Conservation (phyloP, 1,140 invertebrate genomes). For the Sycophila sp. region DNA sequence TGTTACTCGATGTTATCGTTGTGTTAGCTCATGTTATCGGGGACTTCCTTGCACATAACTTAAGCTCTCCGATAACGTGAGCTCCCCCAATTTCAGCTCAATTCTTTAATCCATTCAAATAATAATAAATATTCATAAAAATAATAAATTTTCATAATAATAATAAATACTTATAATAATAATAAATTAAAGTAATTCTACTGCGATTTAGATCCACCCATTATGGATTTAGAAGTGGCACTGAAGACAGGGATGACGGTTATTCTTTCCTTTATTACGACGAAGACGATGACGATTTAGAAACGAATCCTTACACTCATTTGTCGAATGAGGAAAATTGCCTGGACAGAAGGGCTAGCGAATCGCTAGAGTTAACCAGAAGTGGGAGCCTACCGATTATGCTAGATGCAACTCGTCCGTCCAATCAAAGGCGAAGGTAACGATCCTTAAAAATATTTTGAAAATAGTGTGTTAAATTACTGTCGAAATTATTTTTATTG, state of each 20-base stretch:
- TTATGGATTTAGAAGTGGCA: conserved; percentile 45
- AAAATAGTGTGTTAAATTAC: background rate
- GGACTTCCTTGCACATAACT: too few species aligned
- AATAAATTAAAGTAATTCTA: too few species aligned
- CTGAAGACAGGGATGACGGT: conserved; percentile 36
- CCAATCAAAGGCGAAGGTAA: background rate
- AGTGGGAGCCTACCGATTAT: conserved; percentile 8
- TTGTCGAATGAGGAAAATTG: conserved; percentile 20
- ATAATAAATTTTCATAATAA: too few species aligned
- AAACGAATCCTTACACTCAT: conserved; percentile 6
- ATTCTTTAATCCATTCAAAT: too few species aligned
- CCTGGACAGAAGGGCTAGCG: conserved; percentile 38
- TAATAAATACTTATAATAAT: too few species aligned
- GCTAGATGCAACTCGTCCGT: background rate
- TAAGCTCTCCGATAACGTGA: too few species aligned
- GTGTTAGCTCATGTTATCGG: too few species aligned
- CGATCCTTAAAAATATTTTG: background rate
- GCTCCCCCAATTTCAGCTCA: too few species aligned
- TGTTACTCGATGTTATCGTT: too few species aligned
- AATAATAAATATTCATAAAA: too few species aligned
- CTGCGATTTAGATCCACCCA: conserved; percentile 39
- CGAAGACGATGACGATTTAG: conserved; percentile 35
- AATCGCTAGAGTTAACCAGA: conserved; percentile 24
- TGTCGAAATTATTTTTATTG: background rate
- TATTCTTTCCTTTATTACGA: conserved; percentile 58